phyloP scores from a whole-genome alignment of 2,797 vertebrate species.

The Thunnus albacares region DNA sequence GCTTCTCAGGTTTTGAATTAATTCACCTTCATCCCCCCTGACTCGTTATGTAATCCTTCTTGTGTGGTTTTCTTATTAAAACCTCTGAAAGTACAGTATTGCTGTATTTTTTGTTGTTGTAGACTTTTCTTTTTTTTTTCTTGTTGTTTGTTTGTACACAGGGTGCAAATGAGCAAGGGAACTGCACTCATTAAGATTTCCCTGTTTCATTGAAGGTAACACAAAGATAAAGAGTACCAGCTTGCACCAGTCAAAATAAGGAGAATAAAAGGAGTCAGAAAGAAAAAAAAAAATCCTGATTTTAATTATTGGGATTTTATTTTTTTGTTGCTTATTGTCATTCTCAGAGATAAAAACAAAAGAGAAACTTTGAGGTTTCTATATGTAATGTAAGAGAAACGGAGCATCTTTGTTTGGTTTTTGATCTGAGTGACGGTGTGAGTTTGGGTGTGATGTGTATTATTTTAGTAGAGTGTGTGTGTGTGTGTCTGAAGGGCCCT shows the following conservation, averaged over 20 bases:
- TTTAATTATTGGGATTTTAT: not conserved
- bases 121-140: conserved; percentile 27
- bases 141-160: conserved; percentile 74
- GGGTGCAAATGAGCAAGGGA: conserved; percentile 78
- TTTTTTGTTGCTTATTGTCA: not conserved
- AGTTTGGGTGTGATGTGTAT: not conserved
- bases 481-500: not conserved
- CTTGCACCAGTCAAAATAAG: not conserved
- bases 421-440: conserved; percentile 8
- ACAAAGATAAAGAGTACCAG: conserved; percentile 18
- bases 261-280: not conserved
- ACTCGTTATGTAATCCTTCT: not conserved
- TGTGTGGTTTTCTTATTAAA: conserved; percentile 34
- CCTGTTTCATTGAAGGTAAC: conserved; percentile 83
- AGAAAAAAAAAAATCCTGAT: not conserved
- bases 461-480: not conserved
- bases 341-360: not conserved
- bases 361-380: not conserved
- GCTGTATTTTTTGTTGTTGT: conserved; percentile 25
- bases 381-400: not conserved
- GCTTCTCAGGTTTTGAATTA: conserved; percentile 26
- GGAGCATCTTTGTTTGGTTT: conserved; percentile 30
- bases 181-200: conserved; percentile 80
- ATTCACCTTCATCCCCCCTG: not conserved
- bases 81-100: conserved; percentile 3